Percentiles rank a stretch among this genome's conserved stretches.
These are phyloP conservation scores for Pluvialis apricaria DNA, from an alignment of 2,113 vertebrate genomes.

Conservation along the genomic window DNA sequence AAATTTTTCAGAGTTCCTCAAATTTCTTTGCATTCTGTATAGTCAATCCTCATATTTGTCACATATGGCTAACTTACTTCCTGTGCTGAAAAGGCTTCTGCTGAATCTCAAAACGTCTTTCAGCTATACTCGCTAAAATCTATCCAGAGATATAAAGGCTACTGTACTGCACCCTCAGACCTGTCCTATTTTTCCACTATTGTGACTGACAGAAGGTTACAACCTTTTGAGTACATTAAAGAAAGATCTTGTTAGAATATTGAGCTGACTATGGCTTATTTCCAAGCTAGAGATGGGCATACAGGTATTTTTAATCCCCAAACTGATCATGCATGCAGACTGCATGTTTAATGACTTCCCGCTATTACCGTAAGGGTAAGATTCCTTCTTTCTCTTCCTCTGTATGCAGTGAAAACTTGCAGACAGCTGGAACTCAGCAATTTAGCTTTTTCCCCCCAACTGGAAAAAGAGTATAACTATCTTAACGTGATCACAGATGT, in stretches of 20 bases:
- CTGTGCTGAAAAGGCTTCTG: background rate
- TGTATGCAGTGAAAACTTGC: background rate
- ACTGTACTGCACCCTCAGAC: background rate
- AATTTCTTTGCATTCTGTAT: background rate
- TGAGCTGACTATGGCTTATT: background rate
- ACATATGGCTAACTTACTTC: background rate
- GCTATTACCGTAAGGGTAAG: background rate
- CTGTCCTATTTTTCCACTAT: background rate
- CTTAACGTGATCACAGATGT: background rate
- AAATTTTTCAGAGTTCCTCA: background rate
- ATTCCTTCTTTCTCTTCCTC: background rate
- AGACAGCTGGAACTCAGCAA: background rate
- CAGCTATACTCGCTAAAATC: background rate
- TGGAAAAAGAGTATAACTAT: background rate
- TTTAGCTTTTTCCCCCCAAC: background rate
- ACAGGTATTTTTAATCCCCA: background rate
- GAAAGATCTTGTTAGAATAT: background rate
- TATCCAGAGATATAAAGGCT: background rate
- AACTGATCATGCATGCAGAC: background rate
- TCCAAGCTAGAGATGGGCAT: background rate
- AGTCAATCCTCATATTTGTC: background rate
- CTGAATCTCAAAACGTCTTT: background rate
- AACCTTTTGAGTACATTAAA: background rate
- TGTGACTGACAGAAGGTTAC: background rate
- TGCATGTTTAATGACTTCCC: background rate